A percentile compares a stretch with the other conserved stretches of the same genome.
Conservation (phyloP, 2,888 invertebrate genomes). For the Agriopis leucophaearia region DNA sequence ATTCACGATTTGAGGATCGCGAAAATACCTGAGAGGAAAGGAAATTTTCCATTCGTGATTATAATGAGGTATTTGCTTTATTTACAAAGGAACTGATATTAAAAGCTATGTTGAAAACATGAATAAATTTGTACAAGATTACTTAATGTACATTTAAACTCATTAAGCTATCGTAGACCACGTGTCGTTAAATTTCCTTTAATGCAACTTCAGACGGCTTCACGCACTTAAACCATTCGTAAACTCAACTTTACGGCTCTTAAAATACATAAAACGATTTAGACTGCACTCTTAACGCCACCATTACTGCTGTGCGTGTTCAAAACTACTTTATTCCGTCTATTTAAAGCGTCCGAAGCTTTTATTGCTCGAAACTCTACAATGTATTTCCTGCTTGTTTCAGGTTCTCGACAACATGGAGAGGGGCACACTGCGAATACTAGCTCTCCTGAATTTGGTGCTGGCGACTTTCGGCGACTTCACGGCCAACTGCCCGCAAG, state of each 20-base stretch:
- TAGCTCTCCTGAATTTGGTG: conserved; percentile 61
- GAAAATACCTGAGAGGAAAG: conserved; percentile 34
- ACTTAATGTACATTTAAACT: conserved; percentile 27
- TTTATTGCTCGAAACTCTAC: conserved; percentile 42
- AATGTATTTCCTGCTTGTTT: conserved; percentile 64
- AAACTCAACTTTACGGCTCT: conserved; percentile 61
- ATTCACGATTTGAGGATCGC: conserved; percentile 40
- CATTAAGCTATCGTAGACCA: conserved; percentile 42
- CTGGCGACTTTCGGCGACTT: conserved; percentile 78
- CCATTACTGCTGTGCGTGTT: conserved; percentile 58
- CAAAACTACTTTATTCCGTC: conserved; percentile 53
- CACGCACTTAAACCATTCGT: conserved; percentile 50
- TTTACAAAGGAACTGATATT: conserved; percentile 22
- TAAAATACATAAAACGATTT: conserved; percentile 62
- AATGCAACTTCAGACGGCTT: conserved; percentile 50
- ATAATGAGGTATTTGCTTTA: conserved; percentile 24
- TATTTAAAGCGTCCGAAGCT: conserved; percentile 50
- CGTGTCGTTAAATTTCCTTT: conserved; percentile 44
- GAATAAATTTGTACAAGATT: conserved; percentile 8
- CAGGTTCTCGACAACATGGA: conserved; percentile 74
- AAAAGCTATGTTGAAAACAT: conserved; percentile 8
- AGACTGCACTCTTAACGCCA: conserved; percentile 61
- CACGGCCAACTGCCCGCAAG: conserved; percentile 87
- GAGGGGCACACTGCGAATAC: conserved; percentile 57
- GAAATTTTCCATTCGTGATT: conserved; percentile 22